Percentiles rank a stretch among this genome's conserved stretches.
These are phyloP conservation scores for Octopus sinensis DNA, from an alignment of 1,140 invertebrate genomes.

Conservation along the genomic window DNA sequence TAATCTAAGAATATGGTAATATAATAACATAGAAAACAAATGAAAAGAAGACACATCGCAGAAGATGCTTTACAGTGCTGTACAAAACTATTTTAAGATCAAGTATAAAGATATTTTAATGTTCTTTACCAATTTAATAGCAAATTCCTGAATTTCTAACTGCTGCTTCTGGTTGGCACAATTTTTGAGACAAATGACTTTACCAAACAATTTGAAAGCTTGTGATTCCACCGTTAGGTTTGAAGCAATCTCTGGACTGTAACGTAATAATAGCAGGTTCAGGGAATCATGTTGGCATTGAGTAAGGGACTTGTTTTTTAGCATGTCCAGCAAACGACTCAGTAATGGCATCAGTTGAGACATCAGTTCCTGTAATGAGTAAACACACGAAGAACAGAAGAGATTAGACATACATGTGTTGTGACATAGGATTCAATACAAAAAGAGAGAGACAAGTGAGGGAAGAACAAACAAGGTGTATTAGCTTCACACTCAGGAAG, in stretches of 20 bases:
- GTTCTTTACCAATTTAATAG: conserved; percentile 25
- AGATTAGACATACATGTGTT: too few relatives aligned
- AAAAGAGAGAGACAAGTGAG: too few relatives aligned
- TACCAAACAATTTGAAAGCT: conserved; percentile 22
- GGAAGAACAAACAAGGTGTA: too few relatives aligned
- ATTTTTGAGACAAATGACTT: conserved; percentile 18
- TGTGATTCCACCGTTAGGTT: conserved; percentile 12
- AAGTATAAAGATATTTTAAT: too few relatives aligned
- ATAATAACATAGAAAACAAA: too few relatives aligned
- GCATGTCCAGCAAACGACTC: conserved; percentile 13
- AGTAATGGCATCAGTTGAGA: conserved; percentile 22
- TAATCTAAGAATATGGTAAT: too few relatives aligned
- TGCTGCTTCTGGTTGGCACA: background rate
- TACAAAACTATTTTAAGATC: background rate
- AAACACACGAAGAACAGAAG: background rate
- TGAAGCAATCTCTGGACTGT: conserved; percentile 17
- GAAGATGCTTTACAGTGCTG: too few relatives aligned
- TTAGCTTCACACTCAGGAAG: too few relatives aligned
- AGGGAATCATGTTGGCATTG: conserved; percentile 21
- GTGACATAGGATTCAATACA: too few relatives aligned
- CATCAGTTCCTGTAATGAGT: conserved; percentile 26
- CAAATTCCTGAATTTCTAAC: conserved; percentile 20
- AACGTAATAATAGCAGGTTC: conserved; percentile 24
- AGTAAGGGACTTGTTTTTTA: background rate
- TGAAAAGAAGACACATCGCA: too few relatives aligned